Conservation (phyloP, 2,888 invertebrate species). For the Clivina fossor region DNA sequence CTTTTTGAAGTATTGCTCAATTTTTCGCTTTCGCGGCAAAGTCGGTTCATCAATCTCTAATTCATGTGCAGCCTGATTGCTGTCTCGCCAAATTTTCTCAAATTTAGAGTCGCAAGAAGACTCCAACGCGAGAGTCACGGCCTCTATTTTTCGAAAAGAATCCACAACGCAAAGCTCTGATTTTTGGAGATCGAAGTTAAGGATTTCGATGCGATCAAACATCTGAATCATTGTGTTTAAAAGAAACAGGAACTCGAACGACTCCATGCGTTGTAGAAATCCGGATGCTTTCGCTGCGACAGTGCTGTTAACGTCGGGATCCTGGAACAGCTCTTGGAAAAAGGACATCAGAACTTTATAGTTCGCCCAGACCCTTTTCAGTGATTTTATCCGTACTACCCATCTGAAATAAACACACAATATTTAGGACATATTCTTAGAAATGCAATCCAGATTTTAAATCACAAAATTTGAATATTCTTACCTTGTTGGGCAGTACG, state of each 20-base stretch:
- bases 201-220: slow-evolving; percentile 36
- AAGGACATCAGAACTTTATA: slow-evolving; percentile 30
- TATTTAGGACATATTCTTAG: background rate
- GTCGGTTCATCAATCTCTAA: slow-evolving; percentile 32
- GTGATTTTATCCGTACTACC: slow-evolving; percentile 35
- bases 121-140: slow-evolving; percentile 8
- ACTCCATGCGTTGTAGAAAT: slow-evolving; percentile 25
- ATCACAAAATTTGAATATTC: slow-evolving; percentile 5
- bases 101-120: slow-evolving; percentile 27
- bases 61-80: slow-evolving; percentile 4
- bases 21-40: slow-evolving; percentile 23
- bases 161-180: slow-evolving; percentile 29
- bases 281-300: slow-evolving; percentile 35
- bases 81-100: slow-evolving; percentile 16
- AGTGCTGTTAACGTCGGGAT: slow-evolving; percentile 26
- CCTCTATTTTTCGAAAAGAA: slow-evolving; percentile 25
- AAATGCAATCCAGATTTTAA: background rate
- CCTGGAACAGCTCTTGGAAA: slow-evolving; percentile 29
- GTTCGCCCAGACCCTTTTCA: slow-evolving; percentile 28
- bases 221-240: slow-evolving; percentile 34
- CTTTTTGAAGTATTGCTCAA: slow-evolving; percentile 33
- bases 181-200: slow-evolving; percentile 35
- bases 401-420: slow-evolving; percentile 12
- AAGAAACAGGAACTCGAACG: slow-evolving; percentile 31
- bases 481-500: slow-evolving; percentile 20